Conservation (phyloP, 2,888 invertebrate genomes). For the Apotomis turbidana region DNA sequence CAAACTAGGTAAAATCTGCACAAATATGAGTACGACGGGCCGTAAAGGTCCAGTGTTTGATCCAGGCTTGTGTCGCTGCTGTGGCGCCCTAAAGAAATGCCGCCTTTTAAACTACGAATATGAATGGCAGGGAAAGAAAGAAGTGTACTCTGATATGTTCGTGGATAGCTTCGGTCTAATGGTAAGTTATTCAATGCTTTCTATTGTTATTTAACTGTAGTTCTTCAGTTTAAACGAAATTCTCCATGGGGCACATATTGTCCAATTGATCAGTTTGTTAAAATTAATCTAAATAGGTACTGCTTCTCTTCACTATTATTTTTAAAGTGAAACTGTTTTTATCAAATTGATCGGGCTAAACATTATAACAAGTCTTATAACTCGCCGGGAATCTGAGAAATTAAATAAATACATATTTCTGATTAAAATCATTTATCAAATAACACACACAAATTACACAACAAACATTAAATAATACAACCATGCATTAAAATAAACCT, state of each 20-base stretch:
- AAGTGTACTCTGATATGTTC: slow-evolving; percentile 72
- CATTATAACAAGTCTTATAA: no score
- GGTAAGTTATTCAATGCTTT: slow-evolving; percentile 51
- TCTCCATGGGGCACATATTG: neutral
- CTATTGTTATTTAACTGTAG: neutral
- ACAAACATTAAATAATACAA: no score
- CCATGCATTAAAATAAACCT: no score
- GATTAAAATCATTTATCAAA: no score
- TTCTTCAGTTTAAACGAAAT: neutral
- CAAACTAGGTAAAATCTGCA: neutral
- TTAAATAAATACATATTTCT: no score
- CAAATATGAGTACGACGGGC: slow-evolving; percentile 43
- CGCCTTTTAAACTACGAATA: slow-evolving; percentile 70
- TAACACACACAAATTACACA: no score
- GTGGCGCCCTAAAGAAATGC: slow-evolving; percentile 69
- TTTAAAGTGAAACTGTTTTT: no score
- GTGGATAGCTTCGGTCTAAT: slow-evolving; percentile 73
- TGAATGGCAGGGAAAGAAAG: slow-evolving; percentile 65
- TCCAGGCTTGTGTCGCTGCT: slow-evolving; percentile 69
- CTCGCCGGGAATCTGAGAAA: no score
- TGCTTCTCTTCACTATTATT: no score
- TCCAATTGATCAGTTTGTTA: no score
- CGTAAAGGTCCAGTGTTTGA: slow-evolving; percentile 68
- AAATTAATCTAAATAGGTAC: no score
- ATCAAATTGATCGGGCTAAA: no score